Conservation (phyloP, 2,888 invertebrate species). For the Coleophora deauratella region DNA sequence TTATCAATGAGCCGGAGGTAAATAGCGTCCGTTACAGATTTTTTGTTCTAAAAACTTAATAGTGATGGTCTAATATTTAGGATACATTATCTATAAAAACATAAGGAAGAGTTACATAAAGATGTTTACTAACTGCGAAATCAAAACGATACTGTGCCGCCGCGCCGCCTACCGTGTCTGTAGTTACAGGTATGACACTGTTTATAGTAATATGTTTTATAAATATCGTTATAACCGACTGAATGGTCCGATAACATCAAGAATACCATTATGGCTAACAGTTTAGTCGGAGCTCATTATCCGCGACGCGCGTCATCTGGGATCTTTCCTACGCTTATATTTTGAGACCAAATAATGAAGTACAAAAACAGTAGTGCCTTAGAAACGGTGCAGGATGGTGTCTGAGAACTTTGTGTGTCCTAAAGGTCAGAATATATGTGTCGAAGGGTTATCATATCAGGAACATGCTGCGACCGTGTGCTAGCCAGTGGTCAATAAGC, state of each 20-base stretch:
- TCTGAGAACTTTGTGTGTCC: conserved; percentile 27
- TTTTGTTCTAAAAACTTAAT: no score
- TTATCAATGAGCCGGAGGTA: conserved; percentile 31
- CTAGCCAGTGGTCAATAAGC: conserved; percentile 50
- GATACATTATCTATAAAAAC: no score
- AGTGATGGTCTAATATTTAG: no score
- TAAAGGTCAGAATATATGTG: conserved; percentile 44
- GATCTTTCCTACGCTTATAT: neutral
- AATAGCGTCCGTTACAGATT: no score
- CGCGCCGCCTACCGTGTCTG: conserved; percentile 9
- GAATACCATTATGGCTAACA: conserved; percentile 28
- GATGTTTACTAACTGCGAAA: conserved; percentile 2
- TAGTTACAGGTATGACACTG: conserved; percentile 29
- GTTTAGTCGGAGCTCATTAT: conserved; percentile 26
- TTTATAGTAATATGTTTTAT: conserved; percentile 43
- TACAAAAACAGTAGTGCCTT: conserved; percentile 5
- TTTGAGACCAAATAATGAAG: neutral
- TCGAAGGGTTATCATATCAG: conserved; percentile 62
- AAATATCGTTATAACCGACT: conserved; percentile 51
- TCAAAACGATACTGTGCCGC: conserved; percentile 7
- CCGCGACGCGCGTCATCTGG: conserved; percentile 6
- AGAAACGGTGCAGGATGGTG: conserved; percentile 25
- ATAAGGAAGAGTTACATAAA: no score
- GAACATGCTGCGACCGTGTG: conserved; percentile 52
- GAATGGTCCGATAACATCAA: conserved; percentile 46